Base-by-base conservation (phyloP, 2,888 invertebrate genomes). In the Subacronicta megacephala region DNA sequence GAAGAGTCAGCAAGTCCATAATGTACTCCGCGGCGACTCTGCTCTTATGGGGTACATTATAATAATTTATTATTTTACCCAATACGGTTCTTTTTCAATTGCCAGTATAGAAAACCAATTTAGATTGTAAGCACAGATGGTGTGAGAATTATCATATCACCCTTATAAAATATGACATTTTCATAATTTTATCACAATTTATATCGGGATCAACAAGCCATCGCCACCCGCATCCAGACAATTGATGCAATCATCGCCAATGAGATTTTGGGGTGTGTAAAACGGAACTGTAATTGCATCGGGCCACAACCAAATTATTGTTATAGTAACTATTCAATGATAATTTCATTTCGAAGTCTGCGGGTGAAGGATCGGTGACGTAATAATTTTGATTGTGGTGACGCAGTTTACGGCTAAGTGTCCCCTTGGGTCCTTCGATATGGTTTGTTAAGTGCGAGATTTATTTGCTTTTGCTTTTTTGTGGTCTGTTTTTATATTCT, bases 201-300 rank as follows among this genome's bases (percentile, higher is more conserved):
- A 92, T 90, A 87, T 85, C 79, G 81, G 83, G 86, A 88, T 86
- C 89, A 91, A 90, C 93, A 89, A 91, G 91, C 92, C 87, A 87
- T 90, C 88, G 82, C 80, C 91, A 75, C 92, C 93, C 93, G 93
- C 93, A 93, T 93, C 82, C 81, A 85, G 83, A 93, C 93, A 94
- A 94, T 94, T 94, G 93, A 88, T 87, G 92, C 92, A 93, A 93
- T 94, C 93, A 93, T 93, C 90, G 83, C 80, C 90, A 90, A 91
- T 88, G 91, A 92, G 91, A 93, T 94, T 93, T 93, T 67, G 75
- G 82, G 88, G 92, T 90, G 86, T 85, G 88, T 84, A 85, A 89
- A 88, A 86, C 85, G 87, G 88, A 85, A 87, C 88, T 79, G 81
- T 92, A 93, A 93, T 93, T 93, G 92, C 90, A 91, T 93, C 87